Base-by-base conservation (phyloP, 2,797 vertebrate species). In the Octomys mimax region DNA sequence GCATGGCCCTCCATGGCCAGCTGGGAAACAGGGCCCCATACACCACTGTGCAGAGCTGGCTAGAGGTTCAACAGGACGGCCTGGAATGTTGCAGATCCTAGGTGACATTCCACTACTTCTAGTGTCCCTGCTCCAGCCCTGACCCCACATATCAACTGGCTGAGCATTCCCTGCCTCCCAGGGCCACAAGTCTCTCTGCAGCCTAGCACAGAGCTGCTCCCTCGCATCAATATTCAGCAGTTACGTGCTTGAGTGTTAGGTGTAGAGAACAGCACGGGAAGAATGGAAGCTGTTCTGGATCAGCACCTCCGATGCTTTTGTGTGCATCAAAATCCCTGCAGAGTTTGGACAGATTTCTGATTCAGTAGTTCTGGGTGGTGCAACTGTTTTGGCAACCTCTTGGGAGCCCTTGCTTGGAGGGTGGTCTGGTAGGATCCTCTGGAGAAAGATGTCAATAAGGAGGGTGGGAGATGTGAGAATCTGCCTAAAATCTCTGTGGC, bases 21-120 rank as follows among this genome's bases (percentile, higher is more conserved):
- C 64, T 66, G 3, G 33, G 66, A 68, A n/a, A n/a, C 2, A 31
- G 31, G 66, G 66, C 33, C 3, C 33, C n/a, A 19, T 21, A 36
- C 3, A 70, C 68, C 33, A 36, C n/a, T 4, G 18, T 70, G n/a
- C 31, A 39, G 46, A 75, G 54, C 26, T 18, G n/a, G 52, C 22
- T 21, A 24, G 42, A n/a, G 59, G 13, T 28, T 54, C 13, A 26
- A 39, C 6, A 21, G 0, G 1, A 26, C 39, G 0, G 7, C 24
- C 57, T 2, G 33, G 33, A 2, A 3, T 28, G 26, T 0, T 0
- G 14, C 12, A 46, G 36, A 22, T 11, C 0, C n/a, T 16, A 24
- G 36, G 52, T 39, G 3, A 8, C 1, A 0, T 0, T 22, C 39
- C 39, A 2, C 22, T 2, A 33, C 10, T 5, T 18, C 64, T 49